Evolutionary conservation across 2,888 invertebrate genomes (phyloP), one percentile per base, ranked within the genome.

Genomic region (Agrochola litura): DNA sequence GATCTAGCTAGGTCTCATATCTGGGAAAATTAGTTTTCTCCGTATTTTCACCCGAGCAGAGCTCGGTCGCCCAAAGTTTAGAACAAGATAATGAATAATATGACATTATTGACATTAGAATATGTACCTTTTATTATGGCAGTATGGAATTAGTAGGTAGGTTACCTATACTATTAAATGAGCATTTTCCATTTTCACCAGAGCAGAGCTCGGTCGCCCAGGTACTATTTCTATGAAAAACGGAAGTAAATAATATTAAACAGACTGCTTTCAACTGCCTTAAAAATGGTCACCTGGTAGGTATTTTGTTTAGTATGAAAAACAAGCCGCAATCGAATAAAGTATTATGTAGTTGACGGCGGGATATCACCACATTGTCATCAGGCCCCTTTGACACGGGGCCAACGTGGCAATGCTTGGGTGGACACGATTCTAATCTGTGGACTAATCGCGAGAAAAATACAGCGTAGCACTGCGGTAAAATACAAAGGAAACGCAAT

Each of bases 351-450:
- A 14, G 74, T 56, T 61, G 67, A 64, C 30, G 54, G 46, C 14
- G 4, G 37, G 1, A 52, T 54, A 52, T 73, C 22, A 63, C 30
- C 70, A 22, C 60, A 49, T 69, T 82, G 80, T 61, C 64, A 64
- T 46, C 41, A 25, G 9, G 19, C 8, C 25, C 10, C 25, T 60
- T 52, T 71, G 25, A 63, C 25, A 41, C 37, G 30, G 52, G 30
- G 19, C 25, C 22, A 76, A 70, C 60, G 49, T 49, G 9, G 43
- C 16, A 49, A 71, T 30, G 41, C 6, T 69, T 1, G 25, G 43
- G 46, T 71, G 37, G 56, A 54, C 41, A 14, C 25, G 83, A 83
- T 83, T 25, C 16, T 83, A 68, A 81, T 83, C 81, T 67, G 8
- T 58, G 58, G 63, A 60, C 14, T 70, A 30, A 71, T 82, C 70